Evolutionary conservation across 2,888 invertebrate genomes (phyloP), one percentile per base, ranked within the genome.

Genomic region (Lottia scabra): DNA sequence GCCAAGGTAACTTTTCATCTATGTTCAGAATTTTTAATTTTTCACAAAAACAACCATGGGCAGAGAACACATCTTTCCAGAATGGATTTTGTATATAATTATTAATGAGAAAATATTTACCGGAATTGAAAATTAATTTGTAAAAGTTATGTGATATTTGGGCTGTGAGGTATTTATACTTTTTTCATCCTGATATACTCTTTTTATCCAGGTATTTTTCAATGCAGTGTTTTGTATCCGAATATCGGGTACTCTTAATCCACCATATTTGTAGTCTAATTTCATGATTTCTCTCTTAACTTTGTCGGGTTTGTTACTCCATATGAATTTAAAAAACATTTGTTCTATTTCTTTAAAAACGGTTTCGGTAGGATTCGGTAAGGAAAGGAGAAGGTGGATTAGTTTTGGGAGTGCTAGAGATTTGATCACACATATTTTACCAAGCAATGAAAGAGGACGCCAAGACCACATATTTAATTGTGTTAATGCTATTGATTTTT

Each of bases 191-290:
- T n/a, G n/a, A n/a, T n/a, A n/a, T n/a, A n/a, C n/a, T n/a, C n/a
- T n/a, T 30, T 72, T 66, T 27, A 68, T 45, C 72, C 72, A 72
- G 27, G 68, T 19, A 56, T 63, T 67, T 46, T 72, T 72, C 48
- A 72, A 38, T 8, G 70, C 1, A 63, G 63, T 56, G 26, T 38
- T 13, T 10, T 45, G 67, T 16, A 44, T 38, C 12, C 30, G n/a
- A 63, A 68, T 65, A 72, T 72, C 46, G 16, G 68, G 68, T 26
- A 73, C 69, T 69, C 70, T 73, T 19, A 73, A 30, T 30, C 73
- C 63, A 30, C 73, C 69, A 44, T 65, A 26, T 5, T 8, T 6
- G 16, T 12, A 45, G 27, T 72, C 66, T 27, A 27, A 30, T 15
- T 66, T 65, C 15, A 72, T 15, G 26, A 48, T 64, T 45, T 72